Evolutionary conservation across 2,888 invertebrate species (phyloP).

Genomic region (Nymphalis urticae): DNA sequence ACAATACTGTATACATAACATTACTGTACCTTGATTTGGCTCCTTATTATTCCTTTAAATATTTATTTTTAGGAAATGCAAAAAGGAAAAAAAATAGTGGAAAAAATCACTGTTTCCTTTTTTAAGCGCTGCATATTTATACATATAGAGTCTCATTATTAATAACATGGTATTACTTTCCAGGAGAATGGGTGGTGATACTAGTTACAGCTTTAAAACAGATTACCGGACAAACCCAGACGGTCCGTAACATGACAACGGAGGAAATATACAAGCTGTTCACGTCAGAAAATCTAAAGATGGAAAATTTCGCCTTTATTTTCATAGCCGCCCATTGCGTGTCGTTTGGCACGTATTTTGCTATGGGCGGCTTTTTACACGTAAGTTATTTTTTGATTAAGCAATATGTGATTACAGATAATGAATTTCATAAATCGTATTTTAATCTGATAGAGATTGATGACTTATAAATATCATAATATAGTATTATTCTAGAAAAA

Average conservation of each 20-base stretch:
- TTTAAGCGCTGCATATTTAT: too few relatives aligned
- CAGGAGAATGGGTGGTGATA: slow-evolving; percentile 86
- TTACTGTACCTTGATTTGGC: too few relatives aligned
- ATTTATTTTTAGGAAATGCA: too few relatives aligned
- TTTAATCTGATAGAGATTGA: not conserved
- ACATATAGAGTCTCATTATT: too few relatives aligned
- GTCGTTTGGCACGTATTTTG: slow-evolving; percentile 83
- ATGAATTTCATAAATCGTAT: not conserved
- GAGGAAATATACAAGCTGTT: slow-evolving; percentile 67
- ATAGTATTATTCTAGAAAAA: too few relatives aligned
- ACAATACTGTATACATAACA: too few relatives aligned
- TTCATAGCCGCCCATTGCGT: slow-evolving; percentile 76
- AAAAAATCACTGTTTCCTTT: too few relatives aligned
- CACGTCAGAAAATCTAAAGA: slow-evolving; percentile 74
- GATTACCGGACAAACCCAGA: slow-evolving; percentile 68
- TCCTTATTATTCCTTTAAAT: too few relatives aligned
- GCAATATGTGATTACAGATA: not conserved
- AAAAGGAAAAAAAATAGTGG: too few relatives aligned
- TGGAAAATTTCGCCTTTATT: slow-evolving; percentile 75
- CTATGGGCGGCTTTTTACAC: slow-evolving; percentile 85
- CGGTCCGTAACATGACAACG: slow-evolving; percentile 57
- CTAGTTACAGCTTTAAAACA: slow-evolving; percentile 83
- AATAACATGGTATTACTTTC: slow-evolving; percentile 39
- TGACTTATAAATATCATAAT: too few relatives aligned
- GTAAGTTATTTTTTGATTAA: slow-evolving; percentile 69